Conservation (phyloP, 2,113 vertebrate species). For the Xyrauchen texanus region DNA sequence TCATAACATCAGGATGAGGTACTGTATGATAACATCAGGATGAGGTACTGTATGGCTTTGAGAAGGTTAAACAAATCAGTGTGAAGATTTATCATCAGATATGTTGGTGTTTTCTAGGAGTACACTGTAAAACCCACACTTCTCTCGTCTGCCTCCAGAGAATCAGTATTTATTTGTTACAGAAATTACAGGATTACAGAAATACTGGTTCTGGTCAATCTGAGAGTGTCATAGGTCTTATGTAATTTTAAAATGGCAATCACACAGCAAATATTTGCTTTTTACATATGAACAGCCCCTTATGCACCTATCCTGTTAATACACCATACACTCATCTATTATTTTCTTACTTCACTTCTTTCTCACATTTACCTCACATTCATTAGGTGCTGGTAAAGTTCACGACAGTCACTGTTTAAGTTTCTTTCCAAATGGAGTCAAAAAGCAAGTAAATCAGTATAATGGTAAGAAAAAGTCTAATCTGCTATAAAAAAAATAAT, state of each 20-base stretch:
- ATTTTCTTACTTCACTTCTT: too few species aligned
- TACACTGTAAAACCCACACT: slow-evolving; percentile 16
- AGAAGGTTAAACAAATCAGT: slow-evolving; percentile 30
- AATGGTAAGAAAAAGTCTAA: background rate
- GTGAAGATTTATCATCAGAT: slow-evolving; percentile 13
- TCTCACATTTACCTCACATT: slow-evolving; percentile 5
- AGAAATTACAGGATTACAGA: too few species aligned
- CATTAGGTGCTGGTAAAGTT: background rate
- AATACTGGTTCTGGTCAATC: too few species aligned
- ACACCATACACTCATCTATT: too few species aligned
- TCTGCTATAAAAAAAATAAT: background rate
- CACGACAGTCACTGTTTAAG: background rate
- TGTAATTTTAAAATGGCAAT: background rate
- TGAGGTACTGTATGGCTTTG: too few species aligned
- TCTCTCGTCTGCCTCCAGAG: background rate
- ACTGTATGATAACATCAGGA: too few species aligned
- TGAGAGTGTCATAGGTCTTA: background rate
- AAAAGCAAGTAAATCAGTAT: slow-evolving; percentile 4
- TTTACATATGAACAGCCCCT: background rate
- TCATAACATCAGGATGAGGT: too few species aligned
- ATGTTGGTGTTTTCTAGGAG: slow-evolving; percentile 6
- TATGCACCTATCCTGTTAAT: too few species aligned
- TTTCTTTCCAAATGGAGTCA: background rate
- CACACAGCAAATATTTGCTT: background rate
- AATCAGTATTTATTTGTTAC: slow-evolving; percentile 3